phyloP scores from a whole-genome alignment of 2,888 invertebrate species.

The Caradrina clavipalpis region DNA sequence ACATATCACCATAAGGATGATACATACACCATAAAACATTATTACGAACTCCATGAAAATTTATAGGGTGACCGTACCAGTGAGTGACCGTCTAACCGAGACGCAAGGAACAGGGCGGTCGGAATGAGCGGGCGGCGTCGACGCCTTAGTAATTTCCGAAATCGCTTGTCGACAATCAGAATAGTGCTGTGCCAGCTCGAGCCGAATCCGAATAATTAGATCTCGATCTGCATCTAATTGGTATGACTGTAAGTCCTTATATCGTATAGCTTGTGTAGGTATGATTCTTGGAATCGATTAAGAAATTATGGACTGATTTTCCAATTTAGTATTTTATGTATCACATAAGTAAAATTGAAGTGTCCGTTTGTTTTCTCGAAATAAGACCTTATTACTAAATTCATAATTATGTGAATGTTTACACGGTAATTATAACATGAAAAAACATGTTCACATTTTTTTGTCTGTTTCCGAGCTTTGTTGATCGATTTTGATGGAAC shows the following conservation, averaged over 20 bases:
- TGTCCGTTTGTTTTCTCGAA: no score
- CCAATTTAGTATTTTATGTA: not conserved
- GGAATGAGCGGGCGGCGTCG: slow-evolving; percentile 75
- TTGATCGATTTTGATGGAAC: no score
- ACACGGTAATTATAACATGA: no score
- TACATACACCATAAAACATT: slow-evolving; percentile 49
- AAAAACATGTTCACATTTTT: no score
- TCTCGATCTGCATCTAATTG: slow-evolving; percentile 87
- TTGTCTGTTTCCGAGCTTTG: no score
- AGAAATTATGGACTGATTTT: not conserved
- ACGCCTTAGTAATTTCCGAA: slow-evolving; percentile 90
- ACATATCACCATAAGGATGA: slow-evolving; percentile 35
- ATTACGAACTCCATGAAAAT: slow-evolving; percentile 69
- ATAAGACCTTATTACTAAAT: no score
- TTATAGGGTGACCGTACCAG: slow-evolving; percentile 74
- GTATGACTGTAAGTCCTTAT: slow-evolving; percentile 72
- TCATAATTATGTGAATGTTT: no score
- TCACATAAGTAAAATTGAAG: no score
- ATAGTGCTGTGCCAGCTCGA: slow-evolving; percentile 83
- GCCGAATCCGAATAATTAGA: slow-evolving; percentile 87
- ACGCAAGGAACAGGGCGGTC: slow-evolving; percentile 76
- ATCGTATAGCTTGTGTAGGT: slow-evolving; percentile 63
- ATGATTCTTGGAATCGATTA: not conserved
- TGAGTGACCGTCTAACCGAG: slow-evolving; percentile 81
- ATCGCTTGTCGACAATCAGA: slow-evolving; percentile 89